Base-by-base conservation (phyloP, 92 coral and sea anemone species). In the Scolanthus callimorphus region DNA sequence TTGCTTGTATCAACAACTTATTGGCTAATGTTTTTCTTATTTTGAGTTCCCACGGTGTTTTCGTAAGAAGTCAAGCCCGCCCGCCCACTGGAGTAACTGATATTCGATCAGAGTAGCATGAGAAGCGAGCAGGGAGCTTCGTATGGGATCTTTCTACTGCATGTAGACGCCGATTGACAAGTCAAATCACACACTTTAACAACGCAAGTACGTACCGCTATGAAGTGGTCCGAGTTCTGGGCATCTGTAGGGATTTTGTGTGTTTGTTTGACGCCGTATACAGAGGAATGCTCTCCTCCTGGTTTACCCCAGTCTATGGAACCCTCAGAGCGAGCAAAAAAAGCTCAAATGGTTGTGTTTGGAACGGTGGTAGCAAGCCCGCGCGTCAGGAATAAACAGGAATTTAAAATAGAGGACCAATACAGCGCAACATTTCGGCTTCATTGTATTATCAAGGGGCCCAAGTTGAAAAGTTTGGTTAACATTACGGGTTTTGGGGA, bases 361-460 rank as follows among this genome's bases (percentile, higher is more conserved):
- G 97, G 97, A 39, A 83, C 90, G 17, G 96, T 91, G 20, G 77
- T 76, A 46, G 75, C 62, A 47, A 84, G 91, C 28, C 89, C 89
- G 23, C 63, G 70, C 29, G 44, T 51, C 41, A 75, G 70, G 39
- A 22, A 60, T 13, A 77, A 74, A 55, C 57, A 63, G 19, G 47
- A 39, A 23, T 39, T 31, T 28, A 62, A 29, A 11, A 56, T 27
- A 38, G 65, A 53, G 26, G 73, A 52, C 22, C 78, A 78, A 11
- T 91, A 91, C 84, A 73, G 64, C 17, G 96, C 95, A 6, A 55
- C 49, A 20, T 78, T 91, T 50, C 62, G 71, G 28, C 78, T 91
- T 21, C 85, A 87, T 65, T 91, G 97, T 56, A 70, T 59, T 34
- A 66, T 87, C 11, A 91, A 80, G 68, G 97, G 97, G 31, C 77